Conservation (phyloP, 2,113 vertebrate genomes). For the Illadopsis cleaveri region DNA sequence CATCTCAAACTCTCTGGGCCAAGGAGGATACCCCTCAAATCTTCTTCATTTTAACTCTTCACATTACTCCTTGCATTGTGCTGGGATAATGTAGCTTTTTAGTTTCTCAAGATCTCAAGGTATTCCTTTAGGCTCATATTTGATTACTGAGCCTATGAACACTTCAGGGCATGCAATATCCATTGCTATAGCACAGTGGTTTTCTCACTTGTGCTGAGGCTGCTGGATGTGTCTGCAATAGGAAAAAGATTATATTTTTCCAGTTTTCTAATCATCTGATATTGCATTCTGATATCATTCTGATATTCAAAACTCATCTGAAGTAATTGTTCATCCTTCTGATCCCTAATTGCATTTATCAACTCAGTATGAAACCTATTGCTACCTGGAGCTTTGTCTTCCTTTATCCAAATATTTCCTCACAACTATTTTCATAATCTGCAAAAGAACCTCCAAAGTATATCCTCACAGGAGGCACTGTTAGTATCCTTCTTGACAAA, state of each 20-base stretch:
- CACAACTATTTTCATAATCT: slow-evolving; percentile 57
- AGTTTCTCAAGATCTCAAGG: neutral
- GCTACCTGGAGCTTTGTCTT: slow-evolving; percentile 56
- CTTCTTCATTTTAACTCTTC: slow-evolving; percentile 1
- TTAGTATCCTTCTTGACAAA: slow-evolving; percentile 11
- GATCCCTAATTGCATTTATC: slow-evolving; percentile 63
- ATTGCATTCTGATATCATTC: slow-evolving; percentile 51
- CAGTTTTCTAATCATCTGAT: slow-evolving; percentile 47
- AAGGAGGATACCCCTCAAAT: neutral
- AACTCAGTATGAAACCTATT: slow-evolving; percentile 48
- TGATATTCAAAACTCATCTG: slow-evolving; percentile 34
- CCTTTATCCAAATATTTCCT: slow-evolving; percentile 53
- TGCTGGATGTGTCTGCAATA: neutral
- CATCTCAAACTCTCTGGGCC: neutral
- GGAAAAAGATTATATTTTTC: slow-evolving; percentile 21
- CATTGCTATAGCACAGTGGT: neutral
- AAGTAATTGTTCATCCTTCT: slow-evolving; percentile 62
- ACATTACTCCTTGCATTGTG: neutral
- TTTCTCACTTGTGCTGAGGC: neutral
- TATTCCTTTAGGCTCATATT: neutral
- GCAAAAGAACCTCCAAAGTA: slow-evolving; percentile 26
- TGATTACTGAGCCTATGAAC: slow-evolving; percentile 9
- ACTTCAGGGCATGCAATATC: slow-evolving; percentile 37
- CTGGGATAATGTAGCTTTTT: neutral
- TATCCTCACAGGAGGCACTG: neutral